Base-by-base conservation (phyloP, 1,140 invertebrate species). In the Drosophila serrata region DNA sequence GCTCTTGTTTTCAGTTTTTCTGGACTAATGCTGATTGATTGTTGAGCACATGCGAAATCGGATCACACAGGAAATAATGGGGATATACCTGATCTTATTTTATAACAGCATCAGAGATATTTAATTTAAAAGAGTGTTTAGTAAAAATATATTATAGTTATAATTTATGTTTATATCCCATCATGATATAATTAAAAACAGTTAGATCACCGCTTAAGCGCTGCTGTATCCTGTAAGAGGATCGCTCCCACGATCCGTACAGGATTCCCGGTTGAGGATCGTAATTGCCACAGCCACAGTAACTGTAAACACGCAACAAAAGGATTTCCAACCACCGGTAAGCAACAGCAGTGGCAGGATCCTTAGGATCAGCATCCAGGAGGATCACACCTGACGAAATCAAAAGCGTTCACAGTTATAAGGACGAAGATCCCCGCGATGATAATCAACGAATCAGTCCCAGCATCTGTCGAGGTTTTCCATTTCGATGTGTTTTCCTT, bases 1-100 rank as follows among this genome's bases (percentile, higher is more conserved):
- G 85, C 85, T 88, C 85, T 88, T 88, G 85, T 90, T 81, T 74
- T 69, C 65, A 46, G 60, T 60, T 82, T 69, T 80, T 79, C 49
- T 70, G 67, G 82, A 90, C 84, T 88, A 87, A 87, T 87, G 77
- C 84, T 87, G 84, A 87, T 87, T 87, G 84, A 87, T 87, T 78
- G 82, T 63, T 35, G 73, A 62, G 60, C 67, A 75, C 55, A 69
- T 58, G 73, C 79, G 81, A 87, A 81, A 81, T 82, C 64, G 58
- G 75, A 31, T 24, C 19, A 35, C 37, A 19, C 12, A 53, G 17
- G 11, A 17, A 1, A 12, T 15, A 19, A 22, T 55, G n/a, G 19
- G 9, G 29, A 9, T 63, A 42, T 9, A 24, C 19, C 33, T 51
- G 6, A 15, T 33, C n/a, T 33, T 33, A 13, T 51, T 49, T 49